A percentile compares a stretch with the other conserved stretches of the same genome.
Conservation (phyloP, 2,888 invertebrate species). For the Heliconius ismenius region DNA sequence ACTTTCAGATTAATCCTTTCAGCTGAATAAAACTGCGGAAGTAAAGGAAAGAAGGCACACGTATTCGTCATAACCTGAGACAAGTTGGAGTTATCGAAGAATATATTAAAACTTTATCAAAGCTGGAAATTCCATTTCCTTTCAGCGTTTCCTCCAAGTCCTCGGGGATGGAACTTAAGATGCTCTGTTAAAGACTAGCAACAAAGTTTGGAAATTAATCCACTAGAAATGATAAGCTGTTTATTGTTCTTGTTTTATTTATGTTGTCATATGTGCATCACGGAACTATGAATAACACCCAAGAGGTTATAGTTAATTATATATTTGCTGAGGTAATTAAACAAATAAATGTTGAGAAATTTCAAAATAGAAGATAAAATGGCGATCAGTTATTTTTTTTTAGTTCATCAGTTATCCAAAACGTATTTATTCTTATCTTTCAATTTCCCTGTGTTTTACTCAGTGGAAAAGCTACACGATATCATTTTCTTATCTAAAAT, state of each 20-base stretch:
- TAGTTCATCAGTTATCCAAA: neutral
- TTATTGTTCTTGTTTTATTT: constrained; percentile 9
- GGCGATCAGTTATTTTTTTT: neutral
- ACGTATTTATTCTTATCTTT: neutral
- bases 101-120: constrained; percentile 82
- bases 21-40: constrained; percentile 41
- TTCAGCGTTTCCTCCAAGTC: constrained; percentile 53
- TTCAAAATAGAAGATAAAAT: too few relatives aligned
- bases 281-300: constrained; percentile 10
- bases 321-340: too few relatives aligned
- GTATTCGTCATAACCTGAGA: constrained; percentile 72
- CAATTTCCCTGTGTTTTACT: neutral
- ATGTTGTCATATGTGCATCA: neutral
- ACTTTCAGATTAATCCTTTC: constrained; percentile 53
- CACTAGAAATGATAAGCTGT: constrained; percentile 16
- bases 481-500: neutral
- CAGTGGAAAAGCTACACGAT: neutral
- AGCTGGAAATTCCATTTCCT: constrained; percentile 77
- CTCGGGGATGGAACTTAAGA: constrained; percentile 50
- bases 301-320: constrained; percentile 36
- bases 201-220: constrained; percentile 38
- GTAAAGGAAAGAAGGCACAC: constrained; percentile 47
- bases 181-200: constrained; percentile 36
- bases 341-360: too few relatives aligned
- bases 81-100: constrained; percentile 75